Percentiles rank a stretch among this genome's conserved stretches.
These are phyloP conservation scores for Corythaixoides concolor DNA, from an alignment of 2,113 vertebrate species.

Conservation along the genomic window DNA sequence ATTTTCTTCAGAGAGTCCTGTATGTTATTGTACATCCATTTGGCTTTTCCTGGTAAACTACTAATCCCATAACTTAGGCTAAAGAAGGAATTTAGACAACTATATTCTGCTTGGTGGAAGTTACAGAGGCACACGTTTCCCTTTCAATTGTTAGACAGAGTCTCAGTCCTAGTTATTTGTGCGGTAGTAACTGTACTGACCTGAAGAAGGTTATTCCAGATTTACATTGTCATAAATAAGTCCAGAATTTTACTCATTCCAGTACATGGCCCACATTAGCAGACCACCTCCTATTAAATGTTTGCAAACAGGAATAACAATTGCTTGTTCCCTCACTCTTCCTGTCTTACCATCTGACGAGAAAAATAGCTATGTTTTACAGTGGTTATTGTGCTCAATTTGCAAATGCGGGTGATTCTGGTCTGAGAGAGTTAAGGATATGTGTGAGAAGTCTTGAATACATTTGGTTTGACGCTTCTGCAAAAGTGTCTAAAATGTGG, in stretches of 20 bases:
- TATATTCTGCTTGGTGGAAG: neutral
- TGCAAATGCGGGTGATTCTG: neutral
- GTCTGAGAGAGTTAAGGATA: neutral
- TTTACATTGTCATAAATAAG: neutral
- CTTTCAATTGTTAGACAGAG: neutral
- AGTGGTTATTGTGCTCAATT: neutral
- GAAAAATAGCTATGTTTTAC: neutral
- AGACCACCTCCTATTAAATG: neutral
- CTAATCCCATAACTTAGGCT: neutral
- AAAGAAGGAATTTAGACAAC: neutral
- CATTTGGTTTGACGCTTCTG: neutral
- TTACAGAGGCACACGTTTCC: neutral
- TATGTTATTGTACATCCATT: neutral
- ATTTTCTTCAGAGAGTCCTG: neutral
- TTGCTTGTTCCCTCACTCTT: neutral
- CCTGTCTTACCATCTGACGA: neutral
- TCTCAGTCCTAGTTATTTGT: neutral
- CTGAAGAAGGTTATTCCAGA: neutral
- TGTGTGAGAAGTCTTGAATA: neutral
- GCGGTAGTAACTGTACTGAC: neutral
- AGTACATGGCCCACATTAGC: neutral
- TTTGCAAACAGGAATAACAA: neutral
- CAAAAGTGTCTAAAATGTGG: neutral
- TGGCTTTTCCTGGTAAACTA: neutral
- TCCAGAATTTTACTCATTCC: neutral